Base-by-base conservation (phyloP, 2,113 vertebrate species). In the Microcebus tavaratra region DNA sequence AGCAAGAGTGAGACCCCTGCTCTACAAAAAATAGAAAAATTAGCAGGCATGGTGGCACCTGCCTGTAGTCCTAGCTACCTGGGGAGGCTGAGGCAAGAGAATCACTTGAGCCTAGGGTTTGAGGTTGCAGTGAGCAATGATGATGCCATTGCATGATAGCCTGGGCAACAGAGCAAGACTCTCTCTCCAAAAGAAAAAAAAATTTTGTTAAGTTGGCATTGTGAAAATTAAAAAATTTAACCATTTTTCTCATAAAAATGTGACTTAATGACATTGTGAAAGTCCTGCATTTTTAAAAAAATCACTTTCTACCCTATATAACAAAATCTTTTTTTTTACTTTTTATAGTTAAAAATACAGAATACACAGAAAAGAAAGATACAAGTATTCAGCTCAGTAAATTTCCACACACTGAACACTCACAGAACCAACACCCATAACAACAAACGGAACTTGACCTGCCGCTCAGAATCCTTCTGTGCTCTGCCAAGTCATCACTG, bases 231-330 rank as follows among this genome's bases (percentile, higher is more conserved):
- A 17, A 48, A 55, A 63, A 55, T 84, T 55, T 87, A n/a, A 34
- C 65, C n/a, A 63, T 89, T 94, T 88, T 97, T 86, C 23, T 85
- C 31, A 79, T 65, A 59, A 89, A 90, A 83, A 31, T 88, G 57
- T 21, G 27, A 84, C 48, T 79, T 79, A 45, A 72, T 68, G 29
- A 59, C 21, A 79, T 57, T 87, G 17, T 73, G 5, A 93, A 93
- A 92, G 12, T 73, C 82, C 48, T 48, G 21, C 29, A 9, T 45
- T 81, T 91, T 70, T 53, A 53, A 88, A 59, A 48, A 12, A 93
- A 81, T 82, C 10, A 55, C 59, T 88, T 95, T 88, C 53, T 94
- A 78, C 9, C 11, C 23, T 95, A 59, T 67, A 25, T 80, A 76
- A 34, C 21, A 73, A 57, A 88, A 89, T 73, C 61, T 95, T 76